Base-by-base conservation (phyloP, 2,113 vertebrate genomes). In the Pampusana beccarii region DNA sequence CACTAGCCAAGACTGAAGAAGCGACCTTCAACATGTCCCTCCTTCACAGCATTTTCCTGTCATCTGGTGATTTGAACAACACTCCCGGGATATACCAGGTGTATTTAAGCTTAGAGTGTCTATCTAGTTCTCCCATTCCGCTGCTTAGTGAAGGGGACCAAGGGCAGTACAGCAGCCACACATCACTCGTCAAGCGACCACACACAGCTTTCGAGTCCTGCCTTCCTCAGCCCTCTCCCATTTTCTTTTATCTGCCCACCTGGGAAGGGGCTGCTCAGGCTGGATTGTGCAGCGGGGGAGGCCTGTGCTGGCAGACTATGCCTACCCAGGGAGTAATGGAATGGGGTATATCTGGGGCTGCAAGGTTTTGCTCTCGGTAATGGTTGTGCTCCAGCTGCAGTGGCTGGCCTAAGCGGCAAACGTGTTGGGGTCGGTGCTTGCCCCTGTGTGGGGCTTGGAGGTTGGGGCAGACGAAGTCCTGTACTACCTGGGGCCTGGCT, bases 371-470 rank as follows among this genome's bases (percentile, higher is more conserved):
- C 24, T 46, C 15, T 20, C 46, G 25, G 13, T 21, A 40, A 15
- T 25, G 23, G 29, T 16, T 81, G 62, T 82, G 21, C 31, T 72
- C 16, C 56, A 36, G n/a, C 26, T 42, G 38, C 31, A 20, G n/a
- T 8, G 40, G 5, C 25, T 46, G 67, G 23, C 51, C 33, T 18
- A 34, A 51, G 53, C 18, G 13, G 15, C 51, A 44, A 80, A 38
- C 11, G 6, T 31, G 31, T 20, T 1, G 1, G 36, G 17, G 33
- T 0, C 1, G 0, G 6, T 29, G 29, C 33, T 29, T 29, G 53
- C 16, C 12, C 16, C 34, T 36, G 15, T 3, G 0, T 7, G 9
- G 21, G 21, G 15, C 33, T 44, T 40, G 16, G 36, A 67, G 15
- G 21, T 14, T 1, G 1, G 19, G 44, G 28, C 33, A 34, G 24